phyloP scores from a whole-genome alignment of 2,888 invertebrate species.

The Synanthedon vespiformis region DNA sequence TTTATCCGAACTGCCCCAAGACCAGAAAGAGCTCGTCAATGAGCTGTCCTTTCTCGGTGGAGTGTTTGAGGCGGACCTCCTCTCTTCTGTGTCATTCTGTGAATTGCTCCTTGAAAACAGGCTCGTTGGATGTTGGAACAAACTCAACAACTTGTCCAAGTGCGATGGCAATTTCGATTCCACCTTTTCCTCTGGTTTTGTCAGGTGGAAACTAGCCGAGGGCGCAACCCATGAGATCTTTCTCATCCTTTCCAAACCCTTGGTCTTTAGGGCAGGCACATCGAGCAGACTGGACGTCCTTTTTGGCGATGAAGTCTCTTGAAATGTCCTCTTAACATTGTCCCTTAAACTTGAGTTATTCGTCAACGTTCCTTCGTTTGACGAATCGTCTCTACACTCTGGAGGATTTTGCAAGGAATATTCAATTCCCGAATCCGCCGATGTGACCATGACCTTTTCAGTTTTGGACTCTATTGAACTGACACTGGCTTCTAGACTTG shows the following conservation, averaged over 20 bases:
- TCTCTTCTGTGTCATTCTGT: constrained; percentile 51
- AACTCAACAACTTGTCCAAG: constrained; percentile 73
- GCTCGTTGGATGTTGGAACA: constrained; percentile 74
- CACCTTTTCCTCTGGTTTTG: constrained; percentile 41
- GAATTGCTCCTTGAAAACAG: constrained; percentile 64
- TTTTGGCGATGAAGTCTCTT: constrained; percentile 48
- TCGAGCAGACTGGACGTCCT: constrained; percentile 53
- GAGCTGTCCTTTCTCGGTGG: constrained; percentile 60
- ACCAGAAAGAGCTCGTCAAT: constrained; percentile 58
- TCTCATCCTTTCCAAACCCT: constrained; percentile 56
- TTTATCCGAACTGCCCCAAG: constrained; percentile 54
- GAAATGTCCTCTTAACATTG: constrained; percentile 25
- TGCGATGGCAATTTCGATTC: constrained; percentile 65
- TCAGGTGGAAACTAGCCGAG: constrained; percentile 49
- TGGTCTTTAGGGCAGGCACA: constrained; percentile 53
- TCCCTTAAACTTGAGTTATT: constrained; percentile 56
- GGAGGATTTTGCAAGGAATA: constrained; percentile 53
- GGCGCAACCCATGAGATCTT: constrained; percentile 74
- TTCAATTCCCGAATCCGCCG: constrained; percentile 63
- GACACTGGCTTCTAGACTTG: constrained; percentile 62
- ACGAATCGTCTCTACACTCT: constrained; percentile 53
- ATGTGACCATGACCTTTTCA: constrained; percentile 54
- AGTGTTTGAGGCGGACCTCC: constrained; percentile 44
- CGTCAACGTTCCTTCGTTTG: constrained; percentile 64
- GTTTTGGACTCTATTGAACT: constrained; percentile 60